Base-by-base conservation (phyloP, 1,140 invertebrate genomes). In the Sinonovacula constricta region DNA sequence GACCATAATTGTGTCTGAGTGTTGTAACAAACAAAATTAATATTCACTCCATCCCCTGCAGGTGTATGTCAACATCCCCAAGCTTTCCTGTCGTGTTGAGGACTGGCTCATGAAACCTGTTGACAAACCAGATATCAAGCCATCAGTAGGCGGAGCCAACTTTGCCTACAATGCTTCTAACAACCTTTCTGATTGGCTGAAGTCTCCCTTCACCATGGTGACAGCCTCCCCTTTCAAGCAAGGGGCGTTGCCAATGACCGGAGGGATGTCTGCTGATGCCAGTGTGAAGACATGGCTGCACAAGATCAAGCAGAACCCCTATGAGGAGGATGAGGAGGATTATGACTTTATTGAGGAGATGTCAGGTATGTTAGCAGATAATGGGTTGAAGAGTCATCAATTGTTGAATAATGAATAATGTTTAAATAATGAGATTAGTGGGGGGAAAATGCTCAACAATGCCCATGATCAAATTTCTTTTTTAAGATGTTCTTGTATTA, bases 281-380 rank as follows among this genome's bases (percentile, higher is more conserved):
- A 78, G 75, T 31, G 70, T 78, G 54, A 62, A 68, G 24, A 78
- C 65, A 12, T 78, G 75, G 75, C 65, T 78, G 10, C 65, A 68
- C 65, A 78, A 78, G 33, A 78, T 78, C 33, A 78, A 78, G 26
- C 75, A 69, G 49, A 62, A 30, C 30, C 75, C 75, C 10, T 60
- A 54, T 39, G 75, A 78, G 56, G 75, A 78, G 31, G 66, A 78
- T 10, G 75, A 78, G 28, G 75, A 78, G 1, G 75, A 78, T 7
- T 78, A 69, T 28, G 75, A 78, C 31, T 69, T 78, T 69, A 59
- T 78, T 15, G 75, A 78, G 14, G 75, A 78, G 28, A 62, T 69
- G 36, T 69, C 75, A 70, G 75, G 67, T 69, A 63, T 18, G 65
- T 24, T 18, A 18, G 18, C 49, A 53, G 49, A 22, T 53, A 53